Base-by-base conservation (phyloP, 2,888 invertebrate genomes). In the Calameuta filiformis region DNA sequence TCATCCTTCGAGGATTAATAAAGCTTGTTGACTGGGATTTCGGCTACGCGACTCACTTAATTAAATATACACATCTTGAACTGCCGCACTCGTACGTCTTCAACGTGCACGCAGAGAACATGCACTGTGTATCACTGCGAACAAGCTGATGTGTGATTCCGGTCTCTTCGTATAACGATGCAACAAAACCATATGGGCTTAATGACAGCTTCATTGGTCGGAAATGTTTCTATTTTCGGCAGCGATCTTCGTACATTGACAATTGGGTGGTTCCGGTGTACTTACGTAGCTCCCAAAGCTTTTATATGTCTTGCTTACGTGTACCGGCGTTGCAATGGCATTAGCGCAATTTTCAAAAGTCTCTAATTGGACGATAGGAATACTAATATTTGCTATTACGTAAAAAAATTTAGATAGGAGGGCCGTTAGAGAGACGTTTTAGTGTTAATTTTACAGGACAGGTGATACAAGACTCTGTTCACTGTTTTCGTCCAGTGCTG, bases 131-230 rank as follows among this genome's bases (percentile, higher is more conserved):
- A 56, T 56, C 4, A 2, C 1, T 56, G 9, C 40, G 40, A 6
- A 23, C 23, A 56, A 23, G 40, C 40, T 56, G 40, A 15, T 56
- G 15, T 56, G 40, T 56, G 40, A 9, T 23, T 56, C 40, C 2
- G 40, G 23, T 56, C 6, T 23, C 33, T 33, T 33, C 12, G 71
- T 71, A 30, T 73, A 73, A 73, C n/a, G 73, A 23, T 35, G 35
- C n/a, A 11, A n/a, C 23, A 74, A 74, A 74, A 34, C n/a, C 3
- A 4, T 37, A 4, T 37, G 74, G 30, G 23, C n/a, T n/a, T 74
- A 74, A 74, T 33, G 74, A 35, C 74, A 74, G 37, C 12, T 74
- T 74, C n/a, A 74, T 74, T 74, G 35, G 74, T n/a, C 6, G 74
- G 37, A 71, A 0, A 12, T 12, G 34, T 3, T 37, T 68, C 75